Conservation (phyloP, 2,113 vertebrate genomes). For the Ictidomys tridecemlineatus region DNA sequence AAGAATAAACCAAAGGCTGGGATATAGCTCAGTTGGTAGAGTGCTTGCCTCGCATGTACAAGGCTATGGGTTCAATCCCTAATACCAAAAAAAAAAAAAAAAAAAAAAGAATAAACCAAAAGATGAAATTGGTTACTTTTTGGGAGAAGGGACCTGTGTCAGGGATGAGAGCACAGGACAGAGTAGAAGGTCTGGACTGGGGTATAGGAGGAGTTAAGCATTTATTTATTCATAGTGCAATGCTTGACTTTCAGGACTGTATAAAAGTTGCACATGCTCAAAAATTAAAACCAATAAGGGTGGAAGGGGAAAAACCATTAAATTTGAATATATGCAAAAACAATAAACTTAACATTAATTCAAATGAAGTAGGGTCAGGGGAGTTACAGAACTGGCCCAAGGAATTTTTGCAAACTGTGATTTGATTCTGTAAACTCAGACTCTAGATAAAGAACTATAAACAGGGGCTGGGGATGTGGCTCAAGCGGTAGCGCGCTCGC, state of each 20-base stretch:
- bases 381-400: background rate
- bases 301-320: background rate
- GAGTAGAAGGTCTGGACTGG: background rate
- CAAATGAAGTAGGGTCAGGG: background rate
- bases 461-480: no score
- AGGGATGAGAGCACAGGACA: background rate
- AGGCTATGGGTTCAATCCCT: no score
- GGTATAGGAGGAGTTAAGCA: background rate
- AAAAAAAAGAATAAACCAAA: no score
- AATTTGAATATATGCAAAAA: conserved; percentile 16
- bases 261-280: background rate
- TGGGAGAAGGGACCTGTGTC: background rate
- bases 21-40: no score
- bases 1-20: background rate
- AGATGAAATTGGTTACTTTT: background rate
- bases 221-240: no score
- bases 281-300: background rate
- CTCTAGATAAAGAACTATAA: background rate
- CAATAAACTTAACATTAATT: background rate
- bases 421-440: background rate
- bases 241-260: background rate
- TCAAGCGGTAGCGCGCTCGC: no score
- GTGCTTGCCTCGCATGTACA: no score
- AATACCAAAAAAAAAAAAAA: no score
- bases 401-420: background rate